A percentile compares a stretch with the other conserved stretches of the same genome.
Conservation (phyloP, 2,113 vertebrate genomes). For the Ophthalmolycus amberensis region DNA sequence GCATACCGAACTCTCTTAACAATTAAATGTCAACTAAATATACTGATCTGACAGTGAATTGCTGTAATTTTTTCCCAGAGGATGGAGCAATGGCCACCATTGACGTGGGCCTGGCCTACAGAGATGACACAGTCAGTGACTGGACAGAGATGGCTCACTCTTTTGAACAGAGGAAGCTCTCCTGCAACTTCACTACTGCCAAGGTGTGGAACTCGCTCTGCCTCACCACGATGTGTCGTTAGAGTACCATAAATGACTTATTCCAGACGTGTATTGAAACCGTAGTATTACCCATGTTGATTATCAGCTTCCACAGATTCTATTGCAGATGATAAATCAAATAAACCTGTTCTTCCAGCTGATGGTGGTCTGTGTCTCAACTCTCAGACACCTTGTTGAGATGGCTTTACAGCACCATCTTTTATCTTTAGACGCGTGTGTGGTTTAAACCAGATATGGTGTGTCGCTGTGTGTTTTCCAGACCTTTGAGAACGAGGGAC, state of each 20-base stretch:
- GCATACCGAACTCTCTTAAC: not conserved
- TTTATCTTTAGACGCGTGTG: not conserved
- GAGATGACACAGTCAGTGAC: conserved; percentile 85
- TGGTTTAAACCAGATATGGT: not conserved
- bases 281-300: too few species aligned
- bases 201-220: conserved; percentile 84
- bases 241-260: not conserved
- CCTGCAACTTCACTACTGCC: conserved; percentile 87
- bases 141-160: conserved; percentile 95
- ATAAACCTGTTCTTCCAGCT: not conserved
- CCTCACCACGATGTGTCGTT: not conserved
- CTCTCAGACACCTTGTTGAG: not conserved
- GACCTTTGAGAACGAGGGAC: conserved; percentile 91
- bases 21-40: not conserved
- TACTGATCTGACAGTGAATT: not conserved
- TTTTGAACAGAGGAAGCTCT: conserved; percentile 91
- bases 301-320: too few species aligned
- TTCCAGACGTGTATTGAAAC: too few species aligned
- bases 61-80: conserved; percentile 72
- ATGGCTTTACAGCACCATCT: not conserved
- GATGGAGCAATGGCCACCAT: conserved; percentile 90
- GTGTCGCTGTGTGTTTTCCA: conserved; percentile 58
- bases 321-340: too few species aligned
- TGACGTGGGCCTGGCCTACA: conserved; percentile 92
- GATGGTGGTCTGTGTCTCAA: not conserved